These are phyloP conservation scores for Anastrepha ludens DNA, from an alignment of 1,140 invertebrate species.

Conservation along the genomic window DNA sequence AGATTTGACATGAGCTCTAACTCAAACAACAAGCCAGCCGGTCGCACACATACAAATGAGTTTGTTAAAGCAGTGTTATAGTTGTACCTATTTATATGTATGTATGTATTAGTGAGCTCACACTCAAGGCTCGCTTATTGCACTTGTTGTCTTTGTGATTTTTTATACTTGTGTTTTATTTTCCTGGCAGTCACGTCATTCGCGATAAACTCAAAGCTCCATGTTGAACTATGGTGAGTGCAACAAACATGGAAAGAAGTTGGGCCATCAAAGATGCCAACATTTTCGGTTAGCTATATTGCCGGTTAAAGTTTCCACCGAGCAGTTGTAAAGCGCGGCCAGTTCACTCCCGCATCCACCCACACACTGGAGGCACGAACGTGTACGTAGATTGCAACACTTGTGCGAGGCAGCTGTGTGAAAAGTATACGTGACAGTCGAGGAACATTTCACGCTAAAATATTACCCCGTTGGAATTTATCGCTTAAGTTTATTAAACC, in stretches of 20 bases:
- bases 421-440: neutral
- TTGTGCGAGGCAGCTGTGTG: neutral
- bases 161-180: neutral
- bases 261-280: constrained; percentile 34
- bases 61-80: neutral
- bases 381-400: constrained; percentile 15
- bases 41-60: neutral
- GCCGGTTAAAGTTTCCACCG: neutral
- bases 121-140: neutral
- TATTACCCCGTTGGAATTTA: neutral
- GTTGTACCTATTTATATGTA: neutral
- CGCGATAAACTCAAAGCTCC: neutral
- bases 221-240: neutral
- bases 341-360: neutral
- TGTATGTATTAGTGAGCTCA: neutral
- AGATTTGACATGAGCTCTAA: constrained; percentile 49
- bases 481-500: too few relatives aligned
- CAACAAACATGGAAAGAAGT: constrained; percentile 12
- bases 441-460: neutral
- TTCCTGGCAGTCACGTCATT: neutral
- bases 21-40: constrained; percentile 28
- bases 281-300: neutral
- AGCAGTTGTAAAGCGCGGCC: neutral
- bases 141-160: neutral
- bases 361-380: neutral